Percentiles rank a stretch among this genome's conserved stretches.
These are phyloP conservation scores for Ypsolopha scabrella DNA, from an alignment of 2,888 invertebrate genomes.

Conservation along the genomic window DNA sequence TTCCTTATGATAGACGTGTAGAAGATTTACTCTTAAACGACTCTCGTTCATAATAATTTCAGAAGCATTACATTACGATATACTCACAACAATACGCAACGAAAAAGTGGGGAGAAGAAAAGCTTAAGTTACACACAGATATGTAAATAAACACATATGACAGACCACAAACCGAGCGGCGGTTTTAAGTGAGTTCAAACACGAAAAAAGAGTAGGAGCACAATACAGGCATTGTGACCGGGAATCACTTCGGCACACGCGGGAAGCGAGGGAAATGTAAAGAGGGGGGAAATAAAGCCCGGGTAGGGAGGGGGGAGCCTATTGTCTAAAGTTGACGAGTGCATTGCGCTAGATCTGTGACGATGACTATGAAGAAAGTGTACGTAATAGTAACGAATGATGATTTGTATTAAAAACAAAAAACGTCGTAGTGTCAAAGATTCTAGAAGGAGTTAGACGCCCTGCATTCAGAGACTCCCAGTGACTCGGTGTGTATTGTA, in stretches of 20 bases:
- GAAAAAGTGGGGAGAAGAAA: neutral
- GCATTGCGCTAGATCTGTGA: neutral
- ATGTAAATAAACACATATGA: constrained; percentile 32
- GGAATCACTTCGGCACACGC: constrained; percentile 39
- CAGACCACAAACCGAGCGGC: constrained; percentile 28
- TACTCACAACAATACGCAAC: neutral
- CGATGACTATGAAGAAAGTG: neutral
- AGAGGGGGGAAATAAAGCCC: neutral
- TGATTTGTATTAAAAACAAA: neutral
- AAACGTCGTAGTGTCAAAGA: neutral
- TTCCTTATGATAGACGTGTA: no score
- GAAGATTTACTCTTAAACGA: no score
- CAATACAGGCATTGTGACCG: constrained; percentile 33
- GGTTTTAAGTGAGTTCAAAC: constrained; percentile 60
- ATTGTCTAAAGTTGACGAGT: constrained; percentile 1
- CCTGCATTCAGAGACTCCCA: neutral
- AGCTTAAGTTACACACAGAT: neutral
- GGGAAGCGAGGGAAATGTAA: constrained; percentile 12
- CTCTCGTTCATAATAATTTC: no score
- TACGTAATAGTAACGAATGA: neutral
- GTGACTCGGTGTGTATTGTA: constrained; percentile 29
- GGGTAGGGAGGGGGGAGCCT: neutral
- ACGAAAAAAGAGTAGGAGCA: constrained; percentile 42
- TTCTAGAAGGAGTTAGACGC: neutral
- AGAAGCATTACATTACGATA: no score